Conservation (phyloP, 2,888 invertebrate genomes). For the Xanthorhoe designata region DNA sequence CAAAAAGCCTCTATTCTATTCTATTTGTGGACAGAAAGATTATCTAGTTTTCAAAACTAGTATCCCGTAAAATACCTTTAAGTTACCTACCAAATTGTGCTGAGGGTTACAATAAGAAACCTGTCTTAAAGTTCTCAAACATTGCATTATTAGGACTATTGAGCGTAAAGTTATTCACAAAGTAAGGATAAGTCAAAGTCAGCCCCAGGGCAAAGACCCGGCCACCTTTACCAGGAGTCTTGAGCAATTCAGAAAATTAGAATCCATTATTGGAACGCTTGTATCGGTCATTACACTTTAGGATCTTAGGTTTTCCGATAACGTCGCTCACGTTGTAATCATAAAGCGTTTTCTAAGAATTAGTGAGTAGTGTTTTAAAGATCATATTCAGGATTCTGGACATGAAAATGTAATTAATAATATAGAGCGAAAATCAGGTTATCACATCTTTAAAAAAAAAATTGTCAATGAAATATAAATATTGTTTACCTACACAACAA, state of each 20-base stretch:
- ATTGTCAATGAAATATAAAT: too few species aligned
- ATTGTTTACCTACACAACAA: not conserved
- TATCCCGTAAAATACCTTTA: not conserved
- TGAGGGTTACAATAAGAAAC: not conserved
- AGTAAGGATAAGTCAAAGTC: conserved; percentile 58
- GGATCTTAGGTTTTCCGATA: conserved; percentile 57
- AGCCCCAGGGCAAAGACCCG: conserved; percentile 55
- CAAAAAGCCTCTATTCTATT: too few species aligned
- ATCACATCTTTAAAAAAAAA: too few species aligned
- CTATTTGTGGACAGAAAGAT: too few species aligned
- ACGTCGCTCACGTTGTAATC: conserved; percentile 24
- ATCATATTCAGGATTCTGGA: not conserved
- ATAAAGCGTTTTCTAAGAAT: not conserved
- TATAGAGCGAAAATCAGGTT: not conserved
- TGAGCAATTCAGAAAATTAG: too few species aligned
- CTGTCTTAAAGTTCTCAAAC: conserved; percentile 8
- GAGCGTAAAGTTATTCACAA: conserved; percentile 4
- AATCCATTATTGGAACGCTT: conserved; percentile 49
- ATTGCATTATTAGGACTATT: not conserved
- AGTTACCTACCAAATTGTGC: not conserved
- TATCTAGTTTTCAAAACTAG: too few species aligned
- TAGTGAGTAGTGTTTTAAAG: not conserved
- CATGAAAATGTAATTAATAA: not conserved
- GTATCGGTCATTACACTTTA: conserved; percentile 52
- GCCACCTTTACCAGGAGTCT: conserved; percentile 46